These are phyloP conservation scores for Ametastegia equiseti DNA, from an alignment of 2,888 invertebrate species.

Conservation along the genomic window DNA sequence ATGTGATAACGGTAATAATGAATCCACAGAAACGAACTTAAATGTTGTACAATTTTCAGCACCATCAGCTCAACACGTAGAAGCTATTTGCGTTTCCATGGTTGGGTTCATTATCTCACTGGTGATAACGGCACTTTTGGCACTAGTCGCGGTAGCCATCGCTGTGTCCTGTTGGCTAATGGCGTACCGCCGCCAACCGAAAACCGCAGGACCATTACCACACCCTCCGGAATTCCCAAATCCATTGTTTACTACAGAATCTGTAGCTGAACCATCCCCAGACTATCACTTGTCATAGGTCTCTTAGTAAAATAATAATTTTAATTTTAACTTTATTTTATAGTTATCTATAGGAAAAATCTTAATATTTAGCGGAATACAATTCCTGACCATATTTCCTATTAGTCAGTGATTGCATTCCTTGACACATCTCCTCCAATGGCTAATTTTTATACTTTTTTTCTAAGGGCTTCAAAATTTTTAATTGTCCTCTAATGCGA, in stretches of 20 bases:
- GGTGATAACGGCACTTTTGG: conserved; percentile 93
- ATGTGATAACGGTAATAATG: too few relatives aligned
- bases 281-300: conserved; percentile 81
- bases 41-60: conserved; percentile 73
- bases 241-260: conserved; percentile 92
- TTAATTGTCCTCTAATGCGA: conserved; percentile 5
- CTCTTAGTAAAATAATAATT: conserved; percentile 61
- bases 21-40: too few relatives aligned
- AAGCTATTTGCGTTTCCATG: conserved; percentile 96
- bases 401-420: conserved; percentile 70
- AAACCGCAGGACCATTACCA: conserved; percentile 92
- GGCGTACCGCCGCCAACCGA: conserved; percentile 93
- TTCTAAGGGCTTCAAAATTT: conserved; percentile 44
- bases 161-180: conserved; percentile 97
- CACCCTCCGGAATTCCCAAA: conserved; percentile 98
- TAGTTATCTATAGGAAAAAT: conserved; percentile 54
- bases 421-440: conserved; percentile 72
- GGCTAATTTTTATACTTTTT: conserved; percentile 63
- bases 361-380: conserved; percentile 65
- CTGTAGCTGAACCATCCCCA: conserved; percentile 89
- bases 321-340: conserved; percentile 61
- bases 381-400: conserved; percentile 67
- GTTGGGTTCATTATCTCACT: conserved; percentile 95
- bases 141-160: conserved; percentile 94
- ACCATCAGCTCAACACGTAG: conserved; percentile 79